phyloP scores from a whole-genome alignment of 2,797 vertebrate species.

The Hemitrygon akajei region DNA sequence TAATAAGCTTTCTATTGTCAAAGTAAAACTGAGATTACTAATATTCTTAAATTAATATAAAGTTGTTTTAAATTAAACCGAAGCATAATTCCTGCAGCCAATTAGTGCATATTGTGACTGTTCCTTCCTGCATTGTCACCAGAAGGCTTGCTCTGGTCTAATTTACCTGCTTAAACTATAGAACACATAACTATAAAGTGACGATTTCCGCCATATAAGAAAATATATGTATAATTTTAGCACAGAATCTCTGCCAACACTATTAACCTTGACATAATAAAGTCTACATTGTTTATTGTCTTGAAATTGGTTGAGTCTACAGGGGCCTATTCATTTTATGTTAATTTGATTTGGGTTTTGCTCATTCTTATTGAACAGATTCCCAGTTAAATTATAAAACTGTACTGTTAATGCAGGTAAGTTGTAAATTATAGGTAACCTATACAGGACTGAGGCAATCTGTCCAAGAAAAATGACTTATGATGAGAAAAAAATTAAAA shows the following conservation, averaged over 20 bases:
- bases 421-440: constrained; percentile 35
- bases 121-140: neutral
- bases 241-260: constrained; percentile 13
- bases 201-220: neutral
- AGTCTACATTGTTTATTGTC: constrained; percentile 36
- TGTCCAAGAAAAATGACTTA: constrained; percentile 28
- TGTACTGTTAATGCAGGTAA: constrained; percentile 30
- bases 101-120: neutral
- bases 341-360: constrained; percentile 36
- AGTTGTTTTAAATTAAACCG: constrained; percentile 3
- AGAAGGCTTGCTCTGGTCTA: neutral
- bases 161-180: constrained; percentile 12
- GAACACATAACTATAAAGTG: neutral
- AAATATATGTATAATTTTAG: constrained; percentile 32
- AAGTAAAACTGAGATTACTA: neutral
- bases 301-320: constrained; percentile 18
- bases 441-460: neutral
- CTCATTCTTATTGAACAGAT: constrained; percentile 15
- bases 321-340: constrained; percentile 36
- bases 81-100: neutral
- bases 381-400: constrained; percentile 35
- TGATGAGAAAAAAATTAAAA: constrained; percentile 32
- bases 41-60: neutral
- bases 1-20: neutral
- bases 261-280: constrained; percentile 30